Evolutionary conservation across 2,113 vertebrate genomes (phyloP).

Genomic region (Myiopsitta monachus): DNA sequence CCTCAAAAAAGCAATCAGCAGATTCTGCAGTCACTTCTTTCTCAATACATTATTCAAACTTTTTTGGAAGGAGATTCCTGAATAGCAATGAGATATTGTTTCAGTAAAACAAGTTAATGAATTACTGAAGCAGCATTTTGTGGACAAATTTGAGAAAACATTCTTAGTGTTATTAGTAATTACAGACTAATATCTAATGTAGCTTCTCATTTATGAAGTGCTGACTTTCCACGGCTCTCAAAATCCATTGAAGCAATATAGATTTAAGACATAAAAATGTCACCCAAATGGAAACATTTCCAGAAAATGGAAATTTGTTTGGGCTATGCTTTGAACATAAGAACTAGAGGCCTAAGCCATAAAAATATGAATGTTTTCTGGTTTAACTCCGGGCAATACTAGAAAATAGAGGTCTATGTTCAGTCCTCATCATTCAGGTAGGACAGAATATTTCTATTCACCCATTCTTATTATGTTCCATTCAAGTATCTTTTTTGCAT

Average conservation of each 20-base stretch:
- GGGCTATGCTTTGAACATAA: not conserved
- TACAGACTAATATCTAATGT: not conserved
- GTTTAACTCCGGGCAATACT: not conserved
- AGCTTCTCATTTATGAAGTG: not conserved
- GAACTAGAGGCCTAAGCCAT: not conserved
- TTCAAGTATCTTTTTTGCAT: not conserved
- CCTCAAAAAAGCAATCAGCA: conserved; percentile 41
- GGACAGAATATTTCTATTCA: not conserved
- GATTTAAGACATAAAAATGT: not conserved
- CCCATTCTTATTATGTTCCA: not conserved
- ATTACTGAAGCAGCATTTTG: conserved; percentile 52
- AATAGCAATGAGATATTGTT: conserved; percentile 22
- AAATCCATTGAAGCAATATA: not conserved
- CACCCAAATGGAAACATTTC: not conserved
- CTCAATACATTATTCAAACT: conserved; percentile 30
- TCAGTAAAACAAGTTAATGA: conserved; percentile 46
- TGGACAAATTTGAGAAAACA: not conserved
- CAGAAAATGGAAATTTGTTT: not conserved
- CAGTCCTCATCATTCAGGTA: not conserved
- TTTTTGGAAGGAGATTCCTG: conserved; percentile 33
- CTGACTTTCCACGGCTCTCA: not conserved
- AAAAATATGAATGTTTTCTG: not conserved
- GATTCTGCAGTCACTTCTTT: conserved; percentile 44
- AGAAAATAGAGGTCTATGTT: not conserved
- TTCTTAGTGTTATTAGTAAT: not conserved